Percentiles rank a stretch among this genome's conserved stretches.
Conservation (phyloP, 2,888 invertebrate species). For the Dendrolimus houi region DNA sequence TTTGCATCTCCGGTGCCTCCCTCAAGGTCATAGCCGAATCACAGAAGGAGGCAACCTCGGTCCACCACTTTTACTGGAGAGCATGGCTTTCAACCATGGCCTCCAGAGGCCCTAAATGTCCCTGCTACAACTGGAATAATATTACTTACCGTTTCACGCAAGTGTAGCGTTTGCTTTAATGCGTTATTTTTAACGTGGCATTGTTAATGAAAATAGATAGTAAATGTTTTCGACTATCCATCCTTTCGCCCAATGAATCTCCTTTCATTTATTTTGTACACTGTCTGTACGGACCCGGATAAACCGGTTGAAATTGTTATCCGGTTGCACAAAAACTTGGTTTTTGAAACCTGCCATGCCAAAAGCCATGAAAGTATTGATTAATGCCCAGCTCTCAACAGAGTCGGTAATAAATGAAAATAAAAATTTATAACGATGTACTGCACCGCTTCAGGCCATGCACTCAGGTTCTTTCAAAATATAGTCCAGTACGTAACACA, state of each 20-base stretch:
- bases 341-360: slow-evolving; percentile 29
- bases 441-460: slow-evolving; percentile 46
- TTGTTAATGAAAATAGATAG: no score
- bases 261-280: slow-evolving; percentile 13
- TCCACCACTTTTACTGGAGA: no score
- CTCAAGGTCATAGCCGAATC: no score
- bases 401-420: slow-evolving; percentile 45
- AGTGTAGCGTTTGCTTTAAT: no score
- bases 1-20: no score
- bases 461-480: slow-evolving; percentile 41
- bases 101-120: no score
- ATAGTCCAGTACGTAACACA: slow-evolving; percentile 23
- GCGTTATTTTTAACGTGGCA: no score
- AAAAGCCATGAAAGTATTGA: slow-evolving; percentile 49
- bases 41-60: no score
- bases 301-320: slow-evolving; percentile 26
- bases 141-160: no score
- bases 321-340: slow-evolving; percentile 26
- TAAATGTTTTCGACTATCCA: slow-evolving; percentile 20
- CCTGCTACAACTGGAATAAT: no score
- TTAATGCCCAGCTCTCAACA: slow-evolving; percentile 45
- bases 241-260: slow-evolving; percentile 16
- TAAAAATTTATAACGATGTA: slow-evolving; percentile 34
- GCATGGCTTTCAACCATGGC: no score
- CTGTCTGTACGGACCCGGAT: slow-evolving; percentile 16